phyloP scores from a whole-genome alignment of 2,888 invertebrate species.

The Lasioglossum calceatum region DNA sequence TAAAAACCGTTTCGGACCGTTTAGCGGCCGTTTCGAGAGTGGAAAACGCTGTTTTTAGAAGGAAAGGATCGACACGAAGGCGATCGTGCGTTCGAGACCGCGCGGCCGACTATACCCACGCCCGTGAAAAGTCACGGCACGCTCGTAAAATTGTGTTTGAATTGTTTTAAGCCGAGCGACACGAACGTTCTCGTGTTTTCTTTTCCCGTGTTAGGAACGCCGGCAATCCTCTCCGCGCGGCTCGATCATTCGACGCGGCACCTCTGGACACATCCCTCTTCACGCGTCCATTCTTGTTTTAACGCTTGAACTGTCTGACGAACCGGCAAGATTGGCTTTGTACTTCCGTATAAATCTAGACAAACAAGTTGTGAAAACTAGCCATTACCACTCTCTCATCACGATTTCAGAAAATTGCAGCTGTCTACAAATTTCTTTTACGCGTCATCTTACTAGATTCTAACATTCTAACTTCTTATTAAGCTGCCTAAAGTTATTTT shows the following conservation, averaged over 20 bases:
- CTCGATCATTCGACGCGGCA: not conserved
- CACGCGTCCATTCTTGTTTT: not conserved
- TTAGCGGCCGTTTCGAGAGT: slow-evolving; percentile 61
- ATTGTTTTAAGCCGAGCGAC: slow-evolving; percentile 63
- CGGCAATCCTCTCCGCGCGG: not conserved
- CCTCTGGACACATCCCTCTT: not conserved
- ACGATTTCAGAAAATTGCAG: not conserved
- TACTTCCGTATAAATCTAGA: too few relatives aligned
- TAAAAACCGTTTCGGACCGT: slow-evolving; percentile 52
- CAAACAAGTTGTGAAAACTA: not conserved
- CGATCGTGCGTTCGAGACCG: slow-evolving; percentile 38
- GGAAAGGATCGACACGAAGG: slow-evolving; percentile 36
- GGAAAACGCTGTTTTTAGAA: slow-evolving; percentile 54
- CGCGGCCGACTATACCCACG: not conserved
- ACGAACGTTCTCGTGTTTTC: slow-evolving; percentile 41
- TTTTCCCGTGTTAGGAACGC: not conserved
- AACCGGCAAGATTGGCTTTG: not conserved
- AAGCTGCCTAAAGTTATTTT: not conserved
- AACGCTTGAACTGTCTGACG: not conserved
- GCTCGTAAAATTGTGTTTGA: slow-evolving; percentile 65
- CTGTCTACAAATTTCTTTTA: not conserved
- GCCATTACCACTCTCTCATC: not conserved
- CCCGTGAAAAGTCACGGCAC: slow-evolving; percentile 58
- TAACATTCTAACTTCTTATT: not conserved
- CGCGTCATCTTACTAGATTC: not conserved